Percentiles rank a stretch among this genome's conserved stretches.
Evolutionary conservation across 2,797 vertebrate species (phyloP).

Genomic region (Bovichtus diacanthus): DNA sequence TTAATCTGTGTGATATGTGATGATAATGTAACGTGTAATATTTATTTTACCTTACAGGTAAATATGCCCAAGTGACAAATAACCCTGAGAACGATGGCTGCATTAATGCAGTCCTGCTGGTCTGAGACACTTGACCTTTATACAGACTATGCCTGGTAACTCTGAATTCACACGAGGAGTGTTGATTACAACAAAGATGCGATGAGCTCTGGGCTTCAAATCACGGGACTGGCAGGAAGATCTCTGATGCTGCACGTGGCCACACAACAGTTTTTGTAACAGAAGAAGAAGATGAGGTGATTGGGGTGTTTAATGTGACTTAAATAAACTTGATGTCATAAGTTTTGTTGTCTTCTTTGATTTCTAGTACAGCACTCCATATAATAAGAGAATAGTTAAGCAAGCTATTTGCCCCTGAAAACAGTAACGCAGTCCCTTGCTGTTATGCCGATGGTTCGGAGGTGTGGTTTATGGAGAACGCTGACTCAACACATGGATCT

Average conservation of each 20-base stretch:
- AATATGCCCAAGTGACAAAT: conserved; percentile 98
- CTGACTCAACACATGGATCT: too few species aligned
- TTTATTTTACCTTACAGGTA: conserved; percentile 83
- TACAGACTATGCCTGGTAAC: conserved; percentile 59
- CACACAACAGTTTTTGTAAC: conserved; percentile 22
- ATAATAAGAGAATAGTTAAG: neutral
- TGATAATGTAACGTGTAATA: neutral
- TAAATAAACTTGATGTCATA: conserved; percentile 60
- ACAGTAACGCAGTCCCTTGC: neutral
- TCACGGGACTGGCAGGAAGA: neutral
- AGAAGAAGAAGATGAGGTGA: conserved; percentile 6
- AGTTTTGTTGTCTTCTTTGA: neutral
- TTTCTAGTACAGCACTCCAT: neutral
- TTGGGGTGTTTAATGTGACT: conserved; percentile 37
- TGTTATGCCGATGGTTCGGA: neutral
- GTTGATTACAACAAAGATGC: neutral
- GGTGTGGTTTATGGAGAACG: neutral
- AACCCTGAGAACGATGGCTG: conserved; percentile 99
- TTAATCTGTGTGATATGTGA: neutral
- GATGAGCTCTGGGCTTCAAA: conserved; percentile 1
- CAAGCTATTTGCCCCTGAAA: neutral
- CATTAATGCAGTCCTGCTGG: conserved; percentile 95
- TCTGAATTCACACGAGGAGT: conserved; percentile 14
- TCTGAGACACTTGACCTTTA: conserved; percentile 79
- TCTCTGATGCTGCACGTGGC: conserved; percentile 2